Conservation (phyloP, 2,113 vertebrate species). For the Oophaga pumilio region DNA sequence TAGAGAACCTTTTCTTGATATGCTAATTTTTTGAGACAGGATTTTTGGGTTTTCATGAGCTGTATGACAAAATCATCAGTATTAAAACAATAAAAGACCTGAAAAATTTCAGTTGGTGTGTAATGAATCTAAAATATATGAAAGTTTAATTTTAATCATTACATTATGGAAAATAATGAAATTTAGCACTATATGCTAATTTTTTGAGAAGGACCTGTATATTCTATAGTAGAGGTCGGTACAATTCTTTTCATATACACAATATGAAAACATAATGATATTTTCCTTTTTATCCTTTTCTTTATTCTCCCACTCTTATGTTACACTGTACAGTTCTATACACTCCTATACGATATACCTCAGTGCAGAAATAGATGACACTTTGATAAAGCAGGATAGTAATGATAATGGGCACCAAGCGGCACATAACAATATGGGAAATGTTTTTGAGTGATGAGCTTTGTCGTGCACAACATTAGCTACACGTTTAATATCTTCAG, state of each 20-base stretch:
- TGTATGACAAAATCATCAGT: too few species aligned
- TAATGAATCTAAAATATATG: too few species aligned
- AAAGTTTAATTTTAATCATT: too few species aligned
- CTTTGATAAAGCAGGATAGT: neutral
- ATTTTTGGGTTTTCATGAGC: too few species aligned
- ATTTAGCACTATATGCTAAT: too few species aligned
- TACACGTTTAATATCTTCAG: neutral
- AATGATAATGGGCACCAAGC: neutral
- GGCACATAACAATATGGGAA: neutral
- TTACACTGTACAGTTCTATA: neutral
- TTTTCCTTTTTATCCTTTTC: neutral
- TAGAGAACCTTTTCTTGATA: too few species aligned
- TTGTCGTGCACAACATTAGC: slow-evolving; percentile 8
- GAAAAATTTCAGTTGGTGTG: too few species aligned
- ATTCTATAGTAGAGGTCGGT: neutral
- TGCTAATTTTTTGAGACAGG: too few species aligned
- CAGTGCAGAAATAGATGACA: neutral
- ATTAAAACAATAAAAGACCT: too few species aligned
- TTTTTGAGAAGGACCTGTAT: too few species aligned
- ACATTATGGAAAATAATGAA: too few species aligned
- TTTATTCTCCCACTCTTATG: too few species aligned
- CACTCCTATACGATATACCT: neutral
- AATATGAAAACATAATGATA: neutral
- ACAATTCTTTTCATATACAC: neutral
- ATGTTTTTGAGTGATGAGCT: neutral